A percentile compares a stretch with the other conserved stretches of the same genome.
Conservation (phyloP, 2,113 vertebrate genomes). For the Paradisaea rubra region DNA sequence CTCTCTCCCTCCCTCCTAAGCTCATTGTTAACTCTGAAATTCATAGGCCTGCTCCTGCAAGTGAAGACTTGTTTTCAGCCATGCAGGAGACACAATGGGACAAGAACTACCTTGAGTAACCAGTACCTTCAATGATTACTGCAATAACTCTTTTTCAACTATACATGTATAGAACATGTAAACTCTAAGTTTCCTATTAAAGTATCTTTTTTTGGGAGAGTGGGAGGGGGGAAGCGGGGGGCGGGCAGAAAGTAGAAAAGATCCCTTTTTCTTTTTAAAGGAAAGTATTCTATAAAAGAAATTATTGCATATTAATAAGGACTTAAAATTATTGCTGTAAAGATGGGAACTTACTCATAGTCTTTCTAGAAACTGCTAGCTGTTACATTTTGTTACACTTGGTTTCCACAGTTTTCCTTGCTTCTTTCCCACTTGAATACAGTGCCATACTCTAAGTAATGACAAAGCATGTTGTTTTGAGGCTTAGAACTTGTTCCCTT, state of each 20-base stretch:
- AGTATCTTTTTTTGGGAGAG: rapidly evolving
- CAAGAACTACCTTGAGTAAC: background rate
- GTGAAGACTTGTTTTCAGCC: background rate
- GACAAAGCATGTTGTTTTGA: background rate
- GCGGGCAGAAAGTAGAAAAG: background rate
- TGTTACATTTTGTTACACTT: background rate
- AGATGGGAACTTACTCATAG: background rate
- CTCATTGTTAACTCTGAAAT: background rate
- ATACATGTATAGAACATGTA: background rate
- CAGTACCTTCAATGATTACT: background rate
- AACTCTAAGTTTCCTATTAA: background rate
- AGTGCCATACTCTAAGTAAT: background rate
- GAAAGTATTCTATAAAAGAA: background rate
- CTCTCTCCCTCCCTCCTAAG: background rate
- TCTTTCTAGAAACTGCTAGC: background rate
- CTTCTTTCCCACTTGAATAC: background rate
- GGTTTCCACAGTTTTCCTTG: background rate
- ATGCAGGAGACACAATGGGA: background rate
- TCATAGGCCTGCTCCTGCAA: rapidly evolving
- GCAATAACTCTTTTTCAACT: background rate
- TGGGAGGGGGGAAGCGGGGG: rapidly evolving
- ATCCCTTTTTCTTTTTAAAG: background rate
- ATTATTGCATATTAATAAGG: background rate
- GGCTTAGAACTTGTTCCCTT: background rate
- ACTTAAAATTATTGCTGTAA: background rate